These are phyloP conservation scores for Scelioninae gen. 1 DNA, from an alignment of 2,888 invertebrate species.

Conservation along the genomic window DNA sequence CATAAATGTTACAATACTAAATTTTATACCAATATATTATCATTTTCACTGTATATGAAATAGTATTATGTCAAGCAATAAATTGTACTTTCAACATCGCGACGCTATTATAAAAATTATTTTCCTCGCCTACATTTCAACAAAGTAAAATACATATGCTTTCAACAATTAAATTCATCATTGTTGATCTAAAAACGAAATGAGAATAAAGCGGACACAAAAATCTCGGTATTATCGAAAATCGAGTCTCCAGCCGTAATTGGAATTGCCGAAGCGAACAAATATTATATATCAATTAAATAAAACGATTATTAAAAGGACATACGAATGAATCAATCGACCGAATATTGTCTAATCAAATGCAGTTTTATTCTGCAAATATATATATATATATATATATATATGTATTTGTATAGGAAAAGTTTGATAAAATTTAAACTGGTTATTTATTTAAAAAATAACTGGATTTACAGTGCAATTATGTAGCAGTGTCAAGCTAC, in stretches of 20 bases:
- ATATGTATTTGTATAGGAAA: not conserved
- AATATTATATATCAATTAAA: constrained; percentile 48
- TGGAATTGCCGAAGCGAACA: constrained; percentile 25
- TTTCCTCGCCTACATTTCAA: constrained; percentile 37
- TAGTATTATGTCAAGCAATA: constrained; percentile 49
- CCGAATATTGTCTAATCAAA: not conserved
- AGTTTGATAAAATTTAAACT: too few relatives aligned
- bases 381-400: too few relatives aligned
- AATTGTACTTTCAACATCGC: constrained; percentile 41
- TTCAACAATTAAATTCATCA: constrained; percentile 43
- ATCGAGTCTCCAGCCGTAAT: constrained; percentile 27
- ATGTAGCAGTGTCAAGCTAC: too few relatives aligned
- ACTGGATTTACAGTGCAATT: too few relatives aligned
- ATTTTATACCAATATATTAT: constrained; percentile 46
- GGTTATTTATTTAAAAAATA: too few relatives aligned
- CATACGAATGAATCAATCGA: constrained; percentile 14
- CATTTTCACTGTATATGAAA: constrained; percentile 33
- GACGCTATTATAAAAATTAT: constrained; percentile 38
- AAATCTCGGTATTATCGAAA: constrained; percentile 20
- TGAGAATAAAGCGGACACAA: constrained; percentile 2
- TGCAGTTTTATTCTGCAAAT: not conserved
- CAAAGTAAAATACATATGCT: constrained; percentile 45
- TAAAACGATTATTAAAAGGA: constrained; percentile 34
- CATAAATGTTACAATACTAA: constrained; percentile 29
- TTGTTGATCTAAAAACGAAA: constrained; percentile 22